These are phyloP conservation scores for Ibycter americanus DNA, from an alignment of 2,797 vertebrate genomes.

Conservation along the genomic window DNA sequence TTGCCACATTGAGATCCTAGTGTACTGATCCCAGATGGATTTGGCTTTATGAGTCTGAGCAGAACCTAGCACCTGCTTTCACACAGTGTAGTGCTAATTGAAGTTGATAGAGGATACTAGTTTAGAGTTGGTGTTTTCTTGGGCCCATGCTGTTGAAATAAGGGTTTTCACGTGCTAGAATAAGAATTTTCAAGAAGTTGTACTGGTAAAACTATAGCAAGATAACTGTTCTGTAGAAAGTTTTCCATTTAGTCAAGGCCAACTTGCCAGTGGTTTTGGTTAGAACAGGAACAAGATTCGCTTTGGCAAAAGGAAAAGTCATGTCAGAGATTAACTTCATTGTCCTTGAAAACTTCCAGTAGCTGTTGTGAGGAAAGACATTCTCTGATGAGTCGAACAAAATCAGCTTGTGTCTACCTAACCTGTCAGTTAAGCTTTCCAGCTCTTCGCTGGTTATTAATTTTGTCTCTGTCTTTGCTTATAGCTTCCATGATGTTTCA, in stretches of 20 bases:
- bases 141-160: background rate
- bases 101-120: background rate
- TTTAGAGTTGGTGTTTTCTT: background rate
- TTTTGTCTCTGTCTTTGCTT: constrained; percentile 12
- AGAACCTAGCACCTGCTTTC: background rate
- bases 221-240: background rate
- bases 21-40: background rate
- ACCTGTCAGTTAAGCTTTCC: background rate
- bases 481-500: constrained; percentile 99
- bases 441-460: background rate
- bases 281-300: background rate
- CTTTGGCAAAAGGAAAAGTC: background rate
- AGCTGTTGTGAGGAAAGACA: background rate
- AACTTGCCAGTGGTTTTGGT: background rate
- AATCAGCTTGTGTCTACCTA: background rate
- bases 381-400: background rate
- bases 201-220: background rate
- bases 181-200: background rate
- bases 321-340: background rate
- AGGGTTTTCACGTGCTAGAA: background rate
- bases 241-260: background rate
- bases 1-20: background rate
- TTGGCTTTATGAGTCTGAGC: background rate
- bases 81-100: background rate
- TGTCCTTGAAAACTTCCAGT: background rate